These are phyloP conservation scores for Hoplostethus mediterraneus DNA, from an alignment of 2,797 vertebrate genomes.

Conservation along the genomic window DNA sequence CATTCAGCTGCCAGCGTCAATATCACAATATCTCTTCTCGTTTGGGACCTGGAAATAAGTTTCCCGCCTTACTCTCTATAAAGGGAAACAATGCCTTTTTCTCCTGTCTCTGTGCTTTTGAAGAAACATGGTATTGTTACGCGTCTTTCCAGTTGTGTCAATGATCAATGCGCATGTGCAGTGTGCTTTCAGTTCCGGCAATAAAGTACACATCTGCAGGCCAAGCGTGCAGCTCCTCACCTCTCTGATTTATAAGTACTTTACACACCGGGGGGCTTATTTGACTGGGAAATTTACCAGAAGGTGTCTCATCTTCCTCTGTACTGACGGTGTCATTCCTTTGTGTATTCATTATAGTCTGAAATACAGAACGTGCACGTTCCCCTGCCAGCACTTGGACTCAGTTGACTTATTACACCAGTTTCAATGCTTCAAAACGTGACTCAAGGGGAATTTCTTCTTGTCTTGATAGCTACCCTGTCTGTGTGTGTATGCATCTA, in stretches of 20 bases:
- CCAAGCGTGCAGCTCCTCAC: too few relatives aligned
- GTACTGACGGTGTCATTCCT: slow-evolving; percentile 48
- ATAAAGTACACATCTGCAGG: too few relatives aligned
- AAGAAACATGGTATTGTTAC: slow-evolving; percentile 13
- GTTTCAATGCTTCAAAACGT: slow-evolving; percentile 42
- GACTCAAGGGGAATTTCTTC: neutral
- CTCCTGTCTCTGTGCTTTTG: slow-evolving; percentile 32
- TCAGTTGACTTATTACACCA: slow-evolving; percentile 30
- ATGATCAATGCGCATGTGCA: too few relatives aligned
- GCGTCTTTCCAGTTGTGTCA: too few relatives aligned
- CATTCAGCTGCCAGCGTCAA: slow-evolving; percentile 4
- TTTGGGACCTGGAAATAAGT: neutral
- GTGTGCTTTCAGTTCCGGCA: too few relatives aligned
- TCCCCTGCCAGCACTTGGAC: slow-evolving; percentile 32
- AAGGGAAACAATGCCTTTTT: slow-evolving; percentile 14
- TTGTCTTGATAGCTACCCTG: neutral
- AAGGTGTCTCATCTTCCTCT: slow-evolving; percentile 64
- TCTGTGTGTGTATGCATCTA: neutral
- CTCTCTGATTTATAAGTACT: too few relatives aligned
- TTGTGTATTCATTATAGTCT: slow-evolving; percentile 65
- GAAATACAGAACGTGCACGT: slow-evolving; percentile 39
- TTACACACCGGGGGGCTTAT: slow-evolving; percentile 16
- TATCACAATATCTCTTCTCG: neutral
- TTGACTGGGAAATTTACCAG: slow-evolving; percentile 47
- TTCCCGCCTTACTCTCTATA: neutral